Evolutionary conservation across 2,888 invertebrate genomes (phyloP), one percentile per base, ranked within the genome.

Genomic region (Beris morrisii): DNA sequence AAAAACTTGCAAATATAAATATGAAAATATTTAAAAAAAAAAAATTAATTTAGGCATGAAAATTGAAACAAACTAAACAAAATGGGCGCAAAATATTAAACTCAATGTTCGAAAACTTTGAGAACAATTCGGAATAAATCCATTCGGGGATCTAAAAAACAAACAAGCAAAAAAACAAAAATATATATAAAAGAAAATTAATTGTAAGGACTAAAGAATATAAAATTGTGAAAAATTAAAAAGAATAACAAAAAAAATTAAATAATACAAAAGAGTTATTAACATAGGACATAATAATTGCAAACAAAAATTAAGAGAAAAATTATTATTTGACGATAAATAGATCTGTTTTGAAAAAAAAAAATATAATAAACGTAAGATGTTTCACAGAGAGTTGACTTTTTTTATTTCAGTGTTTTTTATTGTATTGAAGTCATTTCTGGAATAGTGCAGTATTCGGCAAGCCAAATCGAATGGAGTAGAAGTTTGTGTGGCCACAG

Each of bases 161-260:
- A 38, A 38, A 38, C 38, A 7, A 38, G 5, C 9, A 38, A 38
- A 38, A 22, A 30, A 58, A 59, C 6, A 45, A 22, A 31, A 30
- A 15, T 7, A 44, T 28, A 15, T 50, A 22, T 22, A 61, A 52
- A 50, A 50, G 52, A 6, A 61, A 38, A 38, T 43, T 52, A 61
- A 12, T n/a, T 52, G 28, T 52, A 61, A 50, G 52, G 38, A 52
- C 38, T 7, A 61, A 15, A 50, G 61, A 61, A 61, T 52, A 61
- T 50, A 50, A 59, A 52, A 50, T 15, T 59, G 38, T 38, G 38
- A 38, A 48, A 59, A 46, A 32, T 50, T 61, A 38, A 50, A 59
- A 59, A 53, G n/a, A 61, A 43, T 61, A 61, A 50, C 38, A 52
- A 50, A n/a, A 15, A 32, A 38, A 22, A 43, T 22, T 12, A 38